Evolutionary conservation across 2,797 vertebrate genomes (phyloP).

Genomic region (Chrosomus eos): DNA sequence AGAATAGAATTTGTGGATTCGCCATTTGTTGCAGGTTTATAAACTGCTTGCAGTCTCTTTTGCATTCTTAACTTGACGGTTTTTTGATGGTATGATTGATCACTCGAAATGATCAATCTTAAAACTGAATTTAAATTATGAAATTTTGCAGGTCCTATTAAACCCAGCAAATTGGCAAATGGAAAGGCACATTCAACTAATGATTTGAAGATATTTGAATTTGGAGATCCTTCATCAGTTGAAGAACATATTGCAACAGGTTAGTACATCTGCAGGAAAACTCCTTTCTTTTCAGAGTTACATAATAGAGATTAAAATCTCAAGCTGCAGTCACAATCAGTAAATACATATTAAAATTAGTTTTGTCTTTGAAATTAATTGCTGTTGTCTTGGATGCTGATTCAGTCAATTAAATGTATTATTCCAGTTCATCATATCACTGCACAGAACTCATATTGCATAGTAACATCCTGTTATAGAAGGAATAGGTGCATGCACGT

Average conservation of each 20-base stretch:
- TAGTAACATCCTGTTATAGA: too few species aligned
- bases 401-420: too few species aligned
- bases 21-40: not conserved
- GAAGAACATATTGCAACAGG: not conserved
- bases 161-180: not conserved
- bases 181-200: slow-evolving; percentile 1
- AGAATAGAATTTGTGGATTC: not conserved
- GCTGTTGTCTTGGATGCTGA: not conserved
- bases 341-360: not conserved
- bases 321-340: too few species aligned
- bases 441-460: not conserved
- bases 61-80: not conserved
- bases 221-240: slow-evolving; percentile 19
- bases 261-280: not conserved
- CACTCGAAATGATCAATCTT: not conserved
- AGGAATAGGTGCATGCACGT: too few species aligned
- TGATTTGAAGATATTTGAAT: not conserved
- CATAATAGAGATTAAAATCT: not conserved
- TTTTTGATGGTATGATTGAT: not conserved
- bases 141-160: not conserved
- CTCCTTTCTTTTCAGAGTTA: not conserved
- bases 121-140: not conserved
- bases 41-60: not conserved
- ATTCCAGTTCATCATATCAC: not conserved
- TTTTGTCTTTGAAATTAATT: not conserved